These are phyloP conservation scores for Cyclopterus lumpus DNA, from an alignment of 2,797 vertebrate genomes.

Conservation along the genomic window DNA sequence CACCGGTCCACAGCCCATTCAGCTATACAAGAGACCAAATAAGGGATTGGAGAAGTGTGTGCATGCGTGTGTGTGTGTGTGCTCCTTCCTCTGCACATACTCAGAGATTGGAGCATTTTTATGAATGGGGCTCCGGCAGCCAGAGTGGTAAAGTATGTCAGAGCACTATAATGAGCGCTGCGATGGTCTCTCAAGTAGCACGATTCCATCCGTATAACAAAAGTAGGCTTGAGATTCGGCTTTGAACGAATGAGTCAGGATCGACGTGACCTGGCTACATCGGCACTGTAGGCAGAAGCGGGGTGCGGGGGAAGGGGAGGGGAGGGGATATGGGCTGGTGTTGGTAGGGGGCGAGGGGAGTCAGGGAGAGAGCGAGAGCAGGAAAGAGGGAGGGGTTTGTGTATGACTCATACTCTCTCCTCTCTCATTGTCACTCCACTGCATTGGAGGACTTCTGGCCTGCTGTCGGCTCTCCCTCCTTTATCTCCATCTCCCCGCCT, in stretches of 20 bases:
- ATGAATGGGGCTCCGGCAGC: conserved; percentile 68
- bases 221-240: conserved; percentile 62
- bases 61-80: conserved; percentile 12
- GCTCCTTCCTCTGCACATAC: conserved; percentile 28
- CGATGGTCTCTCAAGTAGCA: conserved; percentile 68
- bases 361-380: not conserved
- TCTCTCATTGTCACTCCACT: conserved; percentile 78
- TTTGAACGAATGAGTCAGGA: conserved; percentile 80
- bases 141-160: conserved; percentile 66
- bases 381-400: conserved; percentile 62
- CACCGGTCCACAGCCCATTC: conserved; percentile 40
- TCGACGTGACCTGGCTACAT: conserved; percentile 69
- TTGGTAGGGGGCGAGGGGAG: conserved; percentile 6
- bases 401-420: conserved; percentile 80
- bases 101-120: conserved; percentile 56
- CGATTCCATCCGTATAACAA: conserved; percentile 69
- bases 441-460: conserved; percentile 73
- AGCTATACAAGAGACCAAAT: conserved; percentile 46
- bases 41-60: conserved; percentile 34
- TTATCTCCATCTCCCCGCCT: conserved; percentile 45
- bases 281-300: conserved; percentile 23
- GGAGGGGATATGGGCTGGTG: not conserved
- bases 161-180: conserved; percentile 60
- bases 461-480: conserved; percentile 58
- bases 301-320: not conserved